Conservation (phyloP, 1,140 invertebrate species). For the Aricia agestis region DNA sequence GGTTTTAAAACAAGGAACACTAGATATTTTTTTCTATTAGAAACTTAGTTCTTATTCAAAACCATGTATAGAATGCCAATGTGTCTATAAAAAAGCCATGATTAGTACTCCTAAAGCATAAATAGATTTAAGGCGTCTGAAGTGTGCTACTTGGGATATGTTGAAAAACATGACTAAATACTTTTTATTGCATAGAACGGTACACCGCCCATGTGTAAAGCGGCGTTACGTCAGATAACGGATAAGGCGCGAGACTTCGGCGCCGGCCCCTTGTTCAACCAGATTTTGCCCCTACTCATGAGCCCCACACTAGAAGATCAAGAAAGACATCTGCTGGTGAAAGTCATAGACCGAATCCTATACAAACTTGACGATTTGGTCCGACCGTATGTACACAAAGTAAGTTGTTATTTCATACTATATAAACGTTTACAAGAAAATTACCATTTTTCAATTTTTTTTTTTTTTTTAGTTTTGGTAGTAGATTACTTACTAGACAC, state of each 20-base stretch:
- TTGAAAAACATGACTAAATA: neutral
- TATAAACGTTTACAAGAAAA: no score
- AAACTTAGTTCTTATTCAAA: no score
- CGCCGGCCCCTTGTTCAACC: conserved; percentile 98
- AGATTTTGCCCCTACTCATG: conserved; percentile 98
- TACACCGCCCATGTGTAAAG: conserved; percentile 99
- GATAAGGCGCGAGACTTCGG: conserved; percentile 99
- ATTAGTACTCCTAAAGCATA: no score
- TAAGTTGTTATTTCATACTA: conserved; percentile 51
- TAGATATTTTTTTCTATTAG: no score
- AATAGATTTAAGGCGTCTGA: no score
- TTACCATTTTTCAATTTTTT: no score
- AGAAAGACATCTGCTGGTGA: conserved; percentile 99
- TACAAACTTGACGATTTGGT: conserved; percentile 99
- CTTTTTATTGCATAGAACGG: conserved; percentile 83
- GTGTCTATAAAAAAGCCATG: no score
- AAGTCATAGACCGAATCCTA: conserved; percentile 98
- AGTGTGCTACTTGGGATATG: no score
- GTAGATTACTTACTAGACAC: no score
- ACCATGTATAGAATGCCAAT: no score
- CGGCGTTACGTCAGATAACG: conserved; percentile 97
- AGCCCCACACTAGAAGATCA: conserved; percentile 99
- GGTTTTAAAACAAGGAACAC: no score
- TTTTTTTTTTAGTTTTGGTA: no score
- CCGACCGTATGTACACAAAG: conserved; percentile 98